Percentiles rank a stretch among this genome's conserved stretches.
phyloP scores from a whole-genome alignment of 2,113 vertebrate species.

The Pseudopodoces humilis region DNA sequence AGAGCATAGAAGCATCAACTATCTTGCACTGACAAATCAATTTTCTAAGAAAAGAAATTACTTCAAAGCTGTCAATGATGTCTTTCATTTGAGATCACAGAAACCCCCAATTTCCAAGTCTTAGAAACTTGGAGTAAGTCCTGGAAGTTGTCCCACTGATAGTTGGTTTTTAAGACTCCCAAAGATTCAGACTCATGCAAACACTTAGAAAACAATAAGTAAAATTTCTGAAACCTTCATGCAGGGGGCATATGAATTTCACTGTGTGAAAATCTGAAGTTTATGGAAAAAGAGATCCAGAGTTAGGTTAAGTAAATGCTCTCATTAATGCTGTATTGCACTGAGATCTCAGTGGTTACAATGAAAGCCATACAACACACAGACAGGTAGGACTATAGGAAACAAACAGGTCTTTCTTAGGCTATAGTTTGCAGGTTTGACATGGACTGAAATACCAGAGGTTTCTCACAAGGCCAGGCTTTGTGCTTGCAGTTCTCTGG shows the following conservation, averaged over 20 bases:
- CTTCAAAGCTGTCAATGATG: not conserved
- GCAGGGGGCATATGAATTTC: not conserved
- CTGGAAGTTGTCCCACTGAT: not conserved
- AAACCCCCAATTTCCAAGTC: not conserved
- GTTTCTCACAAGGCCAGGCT: not conserved
- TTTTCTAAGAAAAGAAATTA: not conserved
- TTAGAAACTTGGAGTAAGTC: not conserved
- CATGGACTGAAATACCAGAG: not conserved
- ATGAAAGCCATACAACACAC: not conserved
- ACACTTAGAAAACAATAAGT: not conserved
- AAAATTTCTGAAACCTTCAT: not conserved
- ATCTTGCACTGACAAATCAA: not conserved
- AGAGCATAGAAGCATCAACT: not conserved
- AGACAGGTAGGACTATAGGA: not conserved
- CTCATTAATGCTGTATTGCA: not conserved
- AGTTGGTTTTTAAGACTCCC: not conserved
- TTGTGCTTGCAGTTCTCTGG: not conserved
- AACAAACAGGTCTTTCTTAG: not conserved
- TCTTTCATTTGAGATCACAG: not conserved
- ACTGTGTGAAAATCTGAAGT: not conserved
- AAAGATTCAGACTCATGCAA: not conserved
- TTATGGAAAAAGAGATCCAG: not conserved
- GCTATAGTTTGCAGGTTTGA: not conserved
- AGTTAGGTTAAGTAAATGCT: not conserved
- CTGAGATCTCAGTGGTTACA: not conserved